These are phyloP conservation scores for Plagiodera versicolora DNA, from an alignment of 2,888 invertebrate species.

Conservation along the genomic window DNA sequence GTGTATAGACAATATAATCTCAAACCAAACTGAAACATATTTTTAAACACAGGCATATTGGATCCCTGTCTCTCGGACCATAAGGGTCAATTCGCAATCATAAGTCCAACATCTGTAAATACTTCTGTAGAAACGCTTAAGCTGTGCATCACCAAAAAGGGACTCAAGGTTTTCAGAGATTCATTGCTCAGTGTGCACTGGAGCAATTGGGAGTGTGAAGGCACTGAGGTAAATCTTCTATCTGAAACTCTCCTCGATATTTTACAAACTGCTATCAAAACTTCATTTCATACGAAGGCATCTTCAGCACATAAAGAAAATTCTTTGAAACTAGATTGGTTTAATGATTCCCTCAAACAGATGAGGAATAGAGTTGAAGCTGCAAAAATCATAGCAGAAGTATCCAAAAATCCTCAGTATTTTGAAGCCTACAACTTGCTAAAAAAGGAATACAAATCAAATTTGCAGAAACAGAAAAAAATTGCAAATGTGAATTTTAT, in stretches of 20 bases:
- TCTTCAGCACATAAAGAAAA: neutral
- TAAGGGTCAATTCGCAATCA: neutral
- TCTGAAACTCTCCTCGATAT: neutral
- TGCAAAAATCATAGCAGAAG: neutral
- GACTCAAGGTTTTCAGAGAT: neutral
- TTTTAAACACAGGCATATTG: neutral
- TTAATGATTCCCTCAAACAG: neutral
- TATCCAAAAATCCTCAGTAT: neutral
- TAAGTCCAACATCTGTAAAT: neutral
- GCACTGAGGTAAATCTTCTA: neutral
- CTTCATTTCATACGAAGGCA: neutral
- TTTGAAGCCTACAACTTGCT: neutral
- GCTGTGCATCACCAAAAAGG: neutral
- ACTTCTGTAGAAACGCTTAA: neutral
- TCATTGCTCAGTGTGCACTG: neutral
- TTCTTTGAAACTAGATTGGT: neutral
- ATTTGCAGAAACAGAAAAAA: neutral
- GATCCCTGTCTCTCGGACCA: constrained; percentile 3
- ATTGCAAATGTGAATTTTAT: too few species aligned
- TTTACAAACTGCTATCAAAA: neutral
- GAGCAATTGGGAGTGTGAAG: neutral
- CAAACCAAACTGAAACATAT: neutral
- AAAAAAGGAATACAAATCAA: neutral
- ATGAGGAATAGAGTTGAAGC: neutral
- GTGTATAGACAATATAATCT: neutral